phyloP scores from a whole-genome alignment of 2,113 vertebrate genomes.

The Trogon melanurus region DNA sequence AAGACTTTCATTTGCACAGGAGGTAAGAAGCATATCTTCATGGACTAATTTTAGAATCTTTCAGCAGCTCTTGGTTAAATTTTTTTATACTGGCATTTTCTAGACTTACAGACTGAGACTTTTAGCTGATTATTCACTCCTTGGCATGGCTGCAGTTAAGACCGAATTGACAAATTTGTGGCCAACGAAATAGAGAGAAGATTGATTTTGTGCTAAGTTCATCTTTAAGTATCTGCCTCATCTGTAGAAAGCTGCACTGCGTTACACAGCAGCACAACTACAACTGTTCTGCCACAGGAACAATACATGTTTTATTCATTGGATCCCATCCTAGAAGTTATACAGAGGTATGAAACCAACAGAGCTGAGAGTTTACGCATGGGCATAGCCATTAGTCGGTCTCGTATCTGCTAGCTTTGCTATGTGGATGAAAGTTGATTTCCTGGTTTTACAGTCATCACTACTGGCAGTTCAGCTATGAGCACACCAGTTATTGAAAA shows the following conservation, averaged over 20 bases:
- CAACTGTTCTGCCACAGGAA: background rate
- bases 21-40: background rate
- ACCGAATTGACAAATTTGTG: background rate
- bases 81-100: background rate
- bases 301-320: slow-evolving; percentile 44
- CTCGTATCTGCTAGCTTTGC: background rate
- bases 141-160: background rate
- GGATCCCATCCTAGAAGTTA: background rate
- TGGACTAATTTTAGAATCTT: background rate
- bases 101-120: background rate
- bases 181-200: background rate
- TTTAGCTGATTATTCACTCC: background rate
- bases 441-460: background rate
- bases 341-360: slow-evolving; percentile 2
- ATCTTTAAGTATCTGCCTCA: slow-evolving; percentile 22
- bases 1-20: background rate
- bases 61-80: background rate
- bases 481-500: slow-evolving; percentile 1
- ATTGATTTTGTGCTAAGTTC: background rate
- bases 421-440: background rate
- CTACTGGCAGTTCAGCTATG: background rate
- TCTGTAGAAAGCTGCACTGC: background rate
- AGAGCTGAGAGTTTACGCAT: background rate
- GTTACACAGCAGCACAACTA: background rate
- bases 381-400: background rate